Conservation (phyloP, 1,140 invertebrate species). For the Hylaeus volcanicus region DNA sequence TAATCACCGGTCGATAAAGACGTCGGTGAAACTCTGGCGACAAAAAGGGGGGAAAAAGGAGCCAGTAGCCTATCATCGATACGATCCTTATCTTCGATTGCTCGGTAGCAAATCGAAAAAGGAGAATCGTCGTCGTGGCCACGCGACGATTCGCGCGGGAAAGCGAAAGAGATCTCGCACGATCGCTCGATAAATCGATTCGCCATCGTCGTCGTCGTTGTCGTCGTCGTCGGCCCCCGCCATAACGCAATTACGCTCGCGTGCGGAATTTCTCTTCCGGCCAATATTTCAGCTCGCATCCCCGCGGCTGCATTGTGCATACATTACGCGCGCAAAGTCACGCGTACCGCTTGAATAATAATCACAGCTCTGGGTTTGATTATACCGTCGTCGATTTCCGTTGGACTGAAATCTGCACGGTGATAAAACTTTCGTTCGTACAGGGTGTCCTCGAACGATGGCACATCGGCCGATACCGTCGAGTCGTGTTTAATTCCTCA, state of each 20-base stretch:
- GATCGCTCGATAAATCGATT: slow-evolving; percentile 64
- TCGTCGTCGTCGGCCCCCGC: slow-evolving; percentile 61
- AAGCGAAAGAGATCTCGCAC: slow-evolving; percentile 66
- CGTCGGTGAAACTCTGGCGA: slow-evolving; percentile 43
- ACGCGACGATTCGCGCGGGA: slow-evolving; percentile 68
- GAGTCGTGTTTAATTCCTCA: no score
- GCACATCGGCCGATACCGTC: no score
- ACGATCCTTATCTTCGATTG: slow-evolving; percentile 48
- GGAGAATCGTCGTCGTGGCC: slow-evolving; percentile 61
- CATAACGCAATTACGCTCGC: slow-evolving; percentile 72
- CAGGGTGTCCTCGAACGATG: no score
- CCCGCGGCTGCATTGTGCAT: slow-evolving; percentile 43
- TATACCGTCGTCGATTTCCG: slow-evolving; percentile 43
- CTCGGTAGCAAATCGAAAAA: slow-evolving; percentile 24
- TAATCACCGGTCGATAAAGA: not conserved
- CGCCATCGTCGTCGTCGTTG: slow-evolving; percentile 3
- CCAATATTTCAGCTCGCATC: slow-evolving; percentile 48
- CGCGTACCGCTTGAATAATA: slow-evolving; percentile 55
- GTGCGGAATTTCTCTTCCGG: slow-evolving; percentile 73
- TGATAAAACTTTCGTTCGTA: no score
- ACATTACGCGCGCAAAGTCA: slow-evolving; percentile 48
- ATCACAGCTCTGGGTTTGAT: slow-evolving; percentile 52
- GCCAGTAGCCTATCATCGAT: slow-evolving; percentile 23
- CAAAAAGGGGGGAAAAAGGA: slow-evolving; percentile 23
- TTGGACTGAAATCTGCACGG: not conserved